Evolutionary conservation across 1,140 invertebrate species (phyloP).

Genomic region (Plodia interpunctella): DNA sequence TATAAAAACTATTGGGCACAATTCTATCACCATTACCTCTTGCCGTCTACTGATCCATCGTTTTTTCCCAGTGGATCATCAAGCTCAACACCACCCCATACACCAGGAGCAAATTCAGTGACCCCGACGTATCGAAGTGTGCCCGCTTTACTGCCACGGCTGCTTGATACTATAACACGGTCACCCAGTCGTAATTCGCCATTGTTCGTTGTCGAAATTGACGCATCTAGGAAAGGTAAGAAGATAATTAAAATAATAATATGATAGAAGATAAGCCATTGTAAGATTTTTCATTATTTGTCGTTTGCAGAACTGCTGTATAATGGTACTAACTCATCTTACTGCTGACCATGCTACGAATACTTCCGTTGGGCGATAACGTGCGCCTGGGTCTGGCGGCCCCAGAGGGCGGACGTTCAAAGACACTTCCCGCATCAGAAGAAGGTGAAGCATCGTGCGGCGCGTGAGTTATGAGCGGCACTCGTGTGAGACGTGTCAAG

Average conservation of each 20-base stretch:
- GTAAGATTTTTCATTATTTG: too few relatives aligned
- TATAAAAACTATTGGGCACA: too few relatives aligned
- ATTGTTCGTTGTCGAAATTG: constrained; percentile 78
- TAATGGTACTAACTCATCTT: constrained; percentile 68
- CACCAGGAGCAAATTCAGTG: constrained; percentile 92
- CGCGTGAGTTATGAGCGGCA: constrained; percentile 77
- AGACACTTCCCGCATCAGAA: constrained; percentile 62
- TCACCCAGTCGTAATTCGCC: constrained; percentile 89
- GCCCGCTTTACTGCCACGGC: constrained; percentile 92
- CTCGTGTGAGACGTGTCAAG: constrained; percentile 89
- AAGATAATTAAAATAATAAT: background rate
- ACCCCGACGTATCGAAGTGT: constrained; percentile 89
- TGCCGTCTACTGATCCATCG: constrained; percentile 94
- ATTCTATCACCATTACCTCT: constrained; percentile 76
- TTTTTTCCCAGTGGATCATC: constrained; percentile 97
- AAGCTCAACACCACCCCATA: constrained; percentile 97
- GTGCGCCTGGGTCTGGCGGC: constrained; percentile 60
- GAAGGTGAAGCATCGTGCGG: constrained; percentile 68
- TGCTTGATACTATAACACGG: constrained; percentile 91
- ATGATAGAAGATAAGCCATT: background rate
- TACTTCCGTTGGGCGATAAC: constrained; percentile 69
- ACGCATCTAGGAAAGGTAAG: constrained; percentile 76
- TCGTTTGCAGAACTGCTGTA: background rate
- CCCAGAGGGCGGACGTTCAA: constrained; percentile 61
- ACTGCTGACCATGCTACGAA: constrained; percentile 72